Evolutionary conservation across 1,140 invertebrate species (phyloP).

Genomic region (Hycleus phaleratus): DNA sequence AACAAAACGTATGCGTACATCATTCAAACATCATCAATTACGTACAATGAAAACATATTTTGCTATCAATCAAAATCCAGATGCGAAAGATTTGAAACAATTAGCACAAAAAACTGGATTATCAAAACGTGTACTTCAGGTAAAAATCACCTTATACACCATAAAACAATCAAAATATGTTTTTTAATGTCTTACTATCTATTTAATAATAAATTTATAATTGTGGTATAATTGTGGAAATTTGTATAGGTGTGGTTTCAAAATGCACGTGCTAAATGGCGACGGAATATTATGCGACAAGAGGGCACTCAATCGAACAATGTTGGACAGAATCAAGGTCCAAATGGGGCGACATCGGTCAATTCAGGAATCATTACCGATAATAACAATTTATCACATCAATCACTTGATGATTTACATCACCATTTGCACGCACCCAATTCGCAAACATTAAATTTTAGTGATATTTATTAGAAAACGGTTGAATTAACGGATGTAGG

Average conservation of each 20-base stretch:
- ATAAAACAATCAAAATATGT: not conserved
- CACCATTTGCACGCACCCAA: conserved; percentile 38
- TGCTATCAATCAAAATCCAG: conserved; percentile 94
- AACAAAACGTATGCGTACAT: conserved; percentile 90
- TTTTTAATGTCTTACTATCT: not conserved
- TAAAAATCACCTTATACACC: conserved; percentile 41
- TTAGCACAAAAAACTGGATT: conserved; percentile 94
- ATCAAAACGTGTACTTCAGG: conserved; percentile 92
- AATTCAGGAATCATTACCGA: conserved; percentile 37
- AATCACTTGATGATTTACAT: conserved; percentile 38
- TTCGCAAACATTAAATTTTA: conserved; percentile 36
- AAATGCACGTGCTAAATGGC: conserved; percentile 93
- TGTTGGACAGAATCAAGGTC: conserved; percentile 43
- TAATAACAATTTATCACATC: conserved; percentile 28
- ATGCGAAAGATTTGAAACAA: conserved; percentile 92
- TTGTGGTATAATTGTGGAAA: not conserved
- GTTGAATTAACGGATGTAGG: too few relatives aligned
- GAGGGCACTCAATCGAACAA: conserved; percentile 46
- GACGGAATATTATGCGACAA: conserved; percentile 74
- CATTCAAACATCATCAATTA: conserved; percentile 95
- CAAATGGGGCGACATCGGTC: conserved; percentile 39
- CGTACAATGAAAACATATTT: conserved; percentile 97
- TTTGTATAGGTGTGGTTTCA: conserved; percentile 90
- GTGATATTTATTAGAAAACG: conserved; percentile 36
- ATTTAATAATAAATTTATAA: too few relatives aligned